Percentiles rank a stretch among this genome's conserved stretches.
These are phyloP conservation scores for Cyanoramphus novaezelandiae DNA, from an alignment of 2,113 vertebrate species.

Conservation along the genomic window DNA sequence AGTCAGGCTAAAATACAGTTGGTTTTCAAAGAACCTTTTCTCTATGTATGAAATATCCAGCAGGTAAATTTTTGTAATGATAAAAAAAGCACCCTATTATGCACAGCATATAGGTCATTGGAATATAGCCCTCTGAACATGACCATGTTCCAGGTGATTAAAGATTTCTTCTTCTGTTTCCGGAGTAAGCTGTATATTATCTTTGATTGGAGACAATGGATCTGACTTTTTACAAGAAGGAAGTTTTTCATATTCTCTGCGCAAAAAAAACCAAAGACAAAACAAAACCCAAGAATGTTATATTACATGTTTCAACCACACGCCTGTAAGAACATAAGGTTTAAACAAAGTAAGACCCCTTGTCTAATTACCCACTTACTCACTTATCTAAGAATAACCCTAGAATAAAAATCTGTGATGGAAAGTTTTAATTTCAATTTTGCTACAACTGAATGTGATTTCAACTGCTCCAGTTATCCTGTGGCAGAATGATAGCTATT, in stretches of 20 bases:
- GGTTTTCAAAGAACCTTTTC: not conserved
- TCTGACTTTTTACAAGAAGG: constrained; percentile 72
- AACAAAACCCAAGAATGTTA: not conserved
- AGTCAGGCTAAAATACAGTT: not conserved
- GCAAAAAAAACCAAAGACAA: constrained; percentile 21
- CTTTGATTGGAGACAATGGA: constrained; percentile 83
- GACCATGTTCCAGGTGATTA: constrained; percentile 39
- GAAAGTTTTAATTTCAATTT: not conserved
- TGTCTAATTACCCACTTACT: not conserved
- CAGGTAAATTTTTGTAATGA: not conserved
- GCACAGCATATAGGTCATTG: constrained; percentile 17
- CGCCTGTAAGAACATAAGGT: not conserved
- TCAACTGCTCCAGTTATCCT: not conserved
- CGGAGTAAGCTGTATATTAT: constrained; percentile 78
- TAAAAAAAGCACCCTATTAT: not conserved
- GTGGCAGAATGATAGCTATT: not conserved
- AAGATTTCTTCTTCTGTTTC: constrained; percentile 75
- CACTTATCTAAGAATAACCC: not conserved
- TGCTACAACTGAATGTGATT: not conserved
- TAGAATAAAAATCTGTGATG: not conserved
- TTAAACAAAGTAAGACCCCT: not conserved
- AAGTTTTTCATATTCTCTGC: constrained; percentile 81
- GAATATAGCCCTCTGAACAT: constrained; percentile 75
- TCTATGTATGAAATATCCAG: not conserved
- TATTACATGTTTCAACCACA: not conserved